Conservation (phyloP, 2,113 vertebrate genomes). For the Tachysurus vachellii region DNA sequence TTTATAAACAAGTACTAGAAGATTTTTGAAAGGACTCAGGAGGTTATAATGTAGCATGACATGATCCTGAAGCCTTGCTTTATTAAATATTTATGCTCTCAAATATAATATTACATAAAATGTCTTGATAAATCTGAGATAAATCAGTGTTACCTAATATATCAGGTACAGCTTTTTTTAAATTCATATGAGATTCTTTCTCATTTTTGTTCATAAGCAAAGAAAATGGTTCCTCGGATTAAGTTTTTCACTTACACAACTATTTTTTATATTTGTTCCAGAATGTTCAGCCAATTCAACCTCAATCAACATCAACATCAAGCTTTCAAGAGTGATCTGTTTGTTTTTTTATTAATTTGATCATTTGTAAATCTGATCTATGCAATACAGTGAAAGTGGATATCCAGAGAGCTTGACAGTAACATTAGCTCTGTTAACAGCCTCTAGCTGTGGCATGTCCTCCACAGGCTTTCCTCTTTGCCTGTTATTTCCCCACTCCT, state of each 20-base stretch:
- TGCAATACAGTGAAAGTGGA: not conserved
- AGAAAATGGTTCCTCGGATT: not conserved
- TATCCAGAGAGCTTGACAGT: not conserved
- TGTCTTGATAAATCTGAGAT: not conserved
- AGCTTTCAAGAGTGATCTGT: not conserved
- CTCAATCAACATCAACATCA: not conserved
- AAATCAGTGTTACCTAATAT: not conserved
- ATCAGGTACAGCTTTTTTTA: not conserved
- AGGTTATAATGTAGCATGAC: not conserved
- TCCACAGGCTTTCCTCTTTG: not conserved
- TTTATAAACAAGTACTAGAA: not conserved
- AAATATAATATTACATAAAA: not conserved
- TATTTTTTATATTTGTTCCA: not conserved
- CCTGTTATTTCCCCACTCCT: not conserved
- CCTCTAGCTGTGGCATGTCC: not conserved
- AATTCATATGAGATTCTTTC: not conserved
- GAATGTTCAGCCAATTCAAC: constrained; percentile 18
- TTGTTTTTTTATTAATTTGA: not conserved
- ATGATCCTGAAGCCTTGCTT: not conserved
- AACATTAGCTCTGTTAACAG: constrained; percentile 4
- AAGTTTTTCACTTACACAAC: not conserved
- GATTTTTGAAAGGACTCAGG: not conserved
- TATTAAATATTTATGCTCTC: not conserved
- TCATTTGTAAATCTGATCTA: not conserved
- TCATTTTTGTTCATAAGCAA: not conserved